phyloP scores from a whole-genome alignment of 2,797 vertebrate genomes.

The Apogon hyalosoma region DNA sequence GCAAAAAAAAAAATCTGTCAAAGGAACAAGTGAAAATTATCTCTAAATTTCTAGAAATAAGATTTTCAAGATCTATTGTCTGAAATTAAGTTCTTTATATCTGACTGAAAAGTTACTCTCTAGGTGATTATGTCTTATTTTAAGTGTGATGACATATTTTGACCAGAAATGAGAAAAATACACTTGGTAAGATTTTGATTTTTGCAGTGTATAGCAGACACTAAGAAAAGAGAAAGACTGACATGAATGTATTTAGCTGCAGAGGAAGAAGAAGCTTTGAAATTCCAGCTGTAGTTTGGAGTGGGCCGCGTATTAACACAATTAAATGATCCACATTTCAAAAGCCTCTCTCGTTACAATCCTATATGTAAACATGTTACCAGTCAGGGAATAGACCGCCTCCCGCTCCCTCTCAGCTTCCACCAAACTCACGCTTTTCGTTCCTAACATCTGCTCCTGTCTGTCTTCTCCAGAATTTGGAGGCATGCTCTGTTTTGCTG shows the following conservation, averaged over 20 bases:
- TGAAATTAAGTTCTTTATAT: too few species aligned
- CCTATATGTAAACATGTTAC: constrained; percentile 64
- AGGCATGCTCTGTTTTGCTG: constrained; percentile 55
- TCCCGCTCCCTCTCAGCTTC: constrained; percentile 11
- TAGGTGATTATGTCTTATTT: too few species aligned
- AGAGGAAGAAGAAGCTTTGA: constrained; percentile 31
- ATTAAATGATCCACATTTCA: constrained; percentile 61
- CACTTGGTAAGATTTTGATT: too few species aligned
- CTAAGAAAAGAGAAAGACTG: constrained; percentile 23
- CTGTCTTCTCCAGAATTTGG: constrained; percentile 41
- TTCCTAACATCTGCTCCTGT: constrained; percentile 67
- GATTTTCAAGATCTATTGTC: too few species aligned
- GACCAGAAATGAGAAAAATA: too few species aligned
- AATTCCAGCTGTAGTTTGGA: constrained; percentile 50
- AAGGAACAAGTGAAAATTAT: too few species aligned
- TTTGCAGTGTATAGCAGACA: constrained; percentile 4
- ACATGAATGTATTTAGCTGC: constrained; percentile 5
- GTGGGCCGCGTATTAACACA: constrained; percentile 54
- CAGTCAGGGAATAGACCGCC: constrained; percentile 35
- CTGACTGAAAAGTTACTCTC: too few species aligned
- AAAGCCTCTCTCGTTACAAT: constrained; percentile 65
- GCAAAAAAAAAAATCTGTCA: too few species aligned
- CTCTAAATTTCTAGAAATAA: too few species aligned
- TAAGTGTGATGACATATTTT: too few species aligned
- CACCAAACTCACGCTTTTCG: constrained; percentile 17